Conservation (phyloP, 2,797 vertebrate genomes). For the Anableps anableps region DNA sequence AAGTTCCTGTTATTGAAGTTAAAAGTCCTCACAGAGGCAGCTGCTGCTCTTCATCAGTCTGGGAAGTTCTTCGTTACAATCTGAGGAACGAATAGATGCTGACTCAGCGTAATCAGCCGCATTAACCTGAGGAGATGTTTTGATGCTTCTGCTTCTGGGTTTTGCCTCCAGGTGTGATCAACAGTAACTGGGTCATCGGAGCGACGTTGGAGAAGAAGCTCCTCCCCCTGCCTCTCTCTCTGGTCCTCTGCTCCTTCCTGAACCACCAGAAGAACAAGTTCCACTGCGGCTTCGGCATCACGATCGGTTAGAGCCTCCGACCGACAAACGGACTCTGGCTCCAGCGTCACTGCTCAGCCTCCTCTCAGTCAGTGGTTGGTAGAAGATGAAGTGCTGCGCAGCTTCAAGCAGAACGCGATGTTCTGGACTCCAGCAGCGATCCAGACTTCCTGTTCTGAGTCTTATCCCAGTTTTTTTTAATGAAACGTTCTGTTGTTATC, state of each 20-base stretch:
- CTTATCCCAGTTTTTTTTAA: background rate
- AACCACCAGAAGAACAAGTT: slow-evolving; percentile 93
- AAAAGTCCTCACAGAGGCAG: background rate
- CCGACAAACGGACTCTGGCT: slow-evolving; percentile 25
- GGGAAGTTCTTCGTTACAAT: too few relatives aligned
- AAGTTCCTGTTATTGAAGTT: background rate
- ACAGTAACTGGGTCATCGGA: slow-evolving; percentile 93
- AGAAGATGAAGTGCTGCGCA: too few relatives aligned
- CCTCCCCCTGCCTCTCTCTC: slow-evolving; percentile 87
- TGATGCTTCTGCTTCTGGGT: background rate
- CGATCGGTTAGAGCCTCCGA: slow-evolving; percentile 82
- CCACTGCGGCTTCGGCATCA: slow-evolving; percentile 92
- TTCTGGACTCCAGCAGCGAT: background rate
- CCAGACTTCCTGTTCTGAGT: background rate
- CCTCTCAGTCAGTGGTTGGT: background rate
- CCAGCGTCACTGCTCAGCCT: slow-evolving; percentile 7
- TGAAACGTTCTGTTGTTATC: background rate
- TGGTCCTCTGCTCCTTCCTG: slow-evolving; percentile 90
- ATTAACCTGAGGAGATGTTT: background rate
- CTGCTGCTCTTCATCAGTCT: too few relatives aligned
- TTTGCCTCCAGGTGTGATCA: slow-evolving; percentile 83
- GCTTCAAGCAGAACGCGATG: background rate
- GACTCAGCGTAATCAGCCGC: too few relatives aligned
- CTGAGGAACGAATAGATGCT: too few relatives aligned
- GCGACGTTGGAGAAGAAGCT: slow-evolving; percentile 93